Evolutionary conservation across 2,797 vertebrate genomes (phyloP).

Genomic region (Chanos chanos): DNA sequence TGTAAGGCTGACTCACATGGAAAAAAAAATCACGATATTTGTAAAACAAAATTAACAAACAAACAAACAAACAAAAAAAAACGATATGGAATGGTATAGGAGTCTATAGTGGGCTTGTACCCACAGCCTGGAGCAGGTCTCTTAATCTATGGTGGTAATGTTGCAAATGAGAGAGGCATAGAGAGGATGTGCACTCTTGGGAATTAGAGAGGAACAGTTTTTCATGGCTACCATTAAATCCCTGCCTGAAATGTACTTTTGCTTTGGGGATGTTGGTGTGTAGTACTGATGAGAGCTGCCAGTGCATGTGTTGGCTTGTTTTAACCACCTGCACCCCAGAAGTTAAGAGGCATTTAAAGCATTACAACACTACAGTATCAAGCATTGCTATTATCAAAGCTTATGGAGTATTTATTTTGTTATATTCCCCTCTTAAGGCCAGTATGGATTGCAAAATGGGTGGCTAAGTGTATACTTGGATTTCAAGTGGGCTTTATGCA

Average conservation of each 20-base stretch:
- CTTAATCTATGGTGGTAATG: slow-evolving; percentile 66
- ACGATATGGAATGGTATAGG: slow-evolving; percentile 73
- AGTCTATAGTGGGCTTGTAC: slow-evolving; percentile 56
- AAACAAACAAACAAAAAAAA: no score
- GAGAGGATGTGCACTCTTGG: slow-evolving; percentile 22
- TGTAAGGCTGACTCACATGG: slow-evolving; percentile 72
- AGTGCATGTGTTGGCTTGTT: slow-evolving; percentile 58
- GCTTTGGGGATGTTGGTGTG: slow-evolving; percentile 50
- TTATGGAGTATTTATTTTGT: slow-evolving; percentile 81
- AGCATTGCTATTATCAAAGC: slow-evolving; percentile 83
- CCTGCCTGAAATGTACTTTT: slow-evolving; percentile 19
- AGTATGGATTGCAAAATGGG: slow-evolving; percentile 75
- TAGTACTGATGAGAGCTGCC: slow-evolving; percentile 67
- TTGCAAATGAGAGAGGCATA: slow-evolving; percentile 42
- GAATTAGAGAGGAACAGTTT: slow-evolving; percentile 21
- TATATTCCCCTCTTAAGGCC: slow-evolving; percentile 71
- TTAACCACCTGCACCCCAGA: slow-evolving; percentile 61
- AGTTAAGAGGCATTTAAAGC: slow-evolving; percentile 63
- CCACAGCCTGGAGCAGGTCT: slow-evolving; percentile 66
- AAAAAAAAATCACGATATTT: slow-evolving; percentile 53
- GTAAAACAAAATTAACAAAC: slow-evolving; percentile 56
- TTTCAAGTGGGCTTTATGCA: slow-evolving; percentile 40
- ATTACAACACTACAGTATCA: slow-evolving; percentile 83
- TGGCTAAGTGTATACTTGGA: slow-evolving; percentile 36
- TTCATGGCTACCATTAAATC: slow-evolving; percentile 22